phyloP scores from a whole-genome alignment of 2,113 vertebrate species.

The Chaetodon auriga region DNA sequence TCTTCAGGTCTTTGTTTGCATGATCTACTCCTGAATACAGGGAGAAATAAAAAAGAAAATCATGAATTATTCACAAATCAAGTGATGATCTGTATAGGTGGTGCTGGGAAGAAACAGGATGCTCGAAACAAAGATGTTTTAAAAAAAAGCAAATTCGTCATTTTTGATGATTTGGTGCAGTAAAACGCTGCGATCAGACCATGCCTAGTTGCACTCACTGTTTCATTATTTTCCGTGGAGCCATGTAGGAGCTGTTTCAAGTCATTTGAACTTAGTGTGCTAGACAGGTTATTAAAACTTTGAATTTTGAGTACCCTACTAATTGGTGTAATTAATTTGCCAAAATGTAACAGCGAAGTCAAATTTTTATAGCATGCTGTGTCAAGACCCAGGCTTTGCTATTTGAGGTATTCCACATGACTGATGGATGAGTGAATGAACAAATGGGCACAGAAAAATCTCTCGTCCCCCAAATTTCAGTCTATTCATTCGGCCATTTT shows the following conservation, averaged over 20 bases:
- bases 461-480: conserved; percentile 19
- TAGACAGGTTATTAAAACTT: conserved; percentile 71
- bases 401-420: conserved; percentile 32
- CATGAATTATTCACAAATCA: neutral
- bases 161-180: conserved; percentile 33
- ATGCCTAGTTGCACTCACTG: conserved; percentile 45
- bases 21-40: conserved; percentile 67
- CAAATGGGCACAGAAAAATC: conserved; percentile 30
- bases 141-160: conserved; percentile 11
- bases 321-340: conserved; percentile 78
- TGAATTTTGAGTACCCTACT: conserved; percentile 62
- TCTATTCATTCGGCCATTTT: conserved; percentile 19
- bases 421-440: conserved; percentile 48
- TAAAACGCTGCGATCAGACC: conserved; percentile 25
- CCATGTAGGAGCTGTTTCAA: conserved; percentile 42
- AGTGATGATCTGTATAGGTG: neutral
- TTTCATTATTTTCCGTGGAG: conserved; percentile 47
- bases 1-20: conserved; percentile 71
- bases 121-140: conserved; percentile 2
- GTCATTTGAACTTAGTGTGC: conserved; percentile 59
- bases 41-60: neutral
- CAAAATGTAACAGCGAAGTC: conserved; percentile 47
- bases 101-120: neutral
- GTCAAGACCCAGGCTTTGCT: conserved; percentile 48
- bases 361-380: conserved; percentile 30